Evolutionary conservation across 2,888 invertebrate species (phyloP).

Genomic region (Ennomos fuscantarius): DNA sequence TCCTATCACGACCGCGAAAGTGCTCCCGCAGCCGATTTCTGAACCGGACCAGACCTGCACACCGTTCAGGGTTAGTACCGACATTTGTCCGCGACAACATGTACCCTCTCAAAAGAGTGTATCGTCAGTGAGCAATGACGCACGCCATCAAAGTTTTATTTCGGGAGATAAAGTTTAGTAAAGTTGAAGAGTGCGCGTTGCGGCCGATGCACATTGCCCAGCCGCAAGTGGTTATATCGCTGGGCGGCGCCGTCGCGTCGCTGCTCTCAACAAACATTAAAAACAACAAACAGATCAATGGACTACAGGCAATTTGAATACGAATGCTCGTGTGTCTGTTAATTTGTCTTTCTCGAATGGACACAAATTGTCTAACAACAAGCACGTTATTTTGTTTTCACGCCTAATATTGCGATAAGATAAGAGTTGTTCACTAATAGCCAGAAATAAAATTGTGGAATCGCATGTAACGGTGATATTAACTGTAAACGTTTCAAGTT

Average conservation of each 20-base stretch:
- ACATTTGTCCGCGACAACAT: constrained; percentile 51
- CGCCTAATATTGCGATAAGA: constrained; percentile 76
- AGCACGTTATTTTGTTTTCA: constrained; percentile 72
- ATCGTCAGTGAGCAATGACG: constrained; percentile 56
- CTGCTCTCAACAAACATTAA: constrained; percentile 73
- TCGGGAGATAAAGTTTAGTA: constrained; percentile 74
- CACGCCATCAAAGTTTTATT: constrained; percentile 75
- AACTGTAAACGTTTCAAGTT: constrained; percentile 75
- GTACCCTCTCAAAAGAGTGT: constrained; percentile 50
- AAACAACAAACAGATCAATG: constrained; percentile 84
- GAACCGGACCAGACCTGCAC: constrained; percentile 79
- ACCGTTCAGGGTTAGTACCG: constrained; percentile 80
- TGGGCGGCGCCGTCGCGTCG: constrained; percentile 78
- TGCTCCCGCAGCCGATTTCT: constrained; percentile 78
- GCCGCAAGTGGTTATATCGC: constrained; percentile 76
- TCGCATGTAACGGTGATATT: constrained; percentile 82
- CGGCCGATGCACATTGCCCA: constrained; percentile 76
- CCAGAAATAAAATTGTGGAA: constrained; percentile 80
- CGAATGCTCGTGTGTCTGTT: constrained; percentile 50
- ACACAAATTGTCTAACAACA: constrained; percentile 56
- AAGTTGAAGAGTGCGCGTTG: constrained; percentile 75
- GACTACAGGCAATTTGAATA: constrained; percentile 65
- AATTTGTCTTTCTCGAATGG: constrained; percentile 54
- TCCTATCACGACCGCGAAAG: constrained; percentile 79
- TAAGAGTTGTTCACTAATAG: constrained; percentile 74